A percentile compares a stretch with the other conserved stretches of the same genome.
Conservation (phyloP, 2,888 invertebrate species). For the Perdita meconis region DNA sequence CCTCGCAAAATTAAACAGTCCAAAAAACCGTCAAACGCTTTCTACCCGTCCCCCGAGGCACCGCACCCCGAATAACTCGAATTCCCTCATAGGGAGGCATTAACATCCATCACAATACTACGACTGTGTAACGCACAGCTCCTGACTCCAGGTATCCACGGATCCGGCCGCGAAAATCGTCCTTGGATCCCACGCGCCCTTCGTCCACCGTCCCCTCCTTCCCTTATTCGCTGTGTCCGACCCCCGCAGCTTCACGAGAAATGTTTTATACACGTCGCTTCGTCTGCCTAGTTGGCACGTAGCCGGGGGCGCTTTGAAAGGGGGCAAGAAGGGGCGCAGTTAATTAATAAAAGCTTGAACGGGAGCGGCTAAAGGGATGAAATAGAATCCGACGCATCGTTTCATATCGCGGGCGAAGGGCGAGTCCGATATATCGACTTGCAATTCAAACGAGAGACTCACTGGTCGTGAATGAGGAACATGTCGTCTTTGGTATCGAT, state of each 20-base stretch:
- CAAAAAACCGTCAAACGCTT: slow-evolving; percentile 3
- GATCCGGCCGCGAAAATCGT: slow-evolving; percentile 36
- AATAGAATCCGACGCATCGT: slow-evolving; percentile 55
- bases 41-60: background rate
- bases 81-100: slow-evolving; percentile 11
- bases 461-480: slow-evolving; percentile 83
- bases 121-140: slow-evolving; percentile 4
- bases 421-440: slow-evolving; percentile 39
- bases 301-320: slow-evolving; percentile 60
- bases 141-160: slow-evolving; percentile 9
- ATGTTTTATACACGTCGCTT: slow-evolving; percentile 67
- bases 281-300: slow-evolving; percentile 60
- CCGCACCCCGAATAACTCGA: slow-evolving; percentile 9
- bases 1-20: slow-evolving; percentile 1
- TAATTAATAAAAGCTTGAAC: slow-evolving; percentile 76
- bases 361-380: slow-evolving; percentile 59
- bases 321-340: slow-evolving; percentile 66
- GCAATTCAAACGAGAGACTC: slow-evolving; percentile 73
- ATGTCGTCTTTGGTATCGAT: slow-evolving; percentile 83
- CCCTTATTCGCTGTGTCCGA: too few relatives aligned
- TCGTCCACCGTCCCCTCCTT: background rate
- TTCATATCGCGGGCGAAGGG: slow-evolving; percentile 52
- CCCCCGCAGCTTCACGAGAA: slow-evolving; percentile 67
- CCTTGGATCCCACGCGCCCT: slow-evolving; percentile 35
- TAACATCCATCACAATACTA: slow-evolving; percentile 32